A percentile compares a stretch with the other conserved stretches of the same genome.
Evolutionary conservation across 2,888 invertebrate genomes (phyloP).

Genomic region (Polydrusus tereticollis): DNA sequence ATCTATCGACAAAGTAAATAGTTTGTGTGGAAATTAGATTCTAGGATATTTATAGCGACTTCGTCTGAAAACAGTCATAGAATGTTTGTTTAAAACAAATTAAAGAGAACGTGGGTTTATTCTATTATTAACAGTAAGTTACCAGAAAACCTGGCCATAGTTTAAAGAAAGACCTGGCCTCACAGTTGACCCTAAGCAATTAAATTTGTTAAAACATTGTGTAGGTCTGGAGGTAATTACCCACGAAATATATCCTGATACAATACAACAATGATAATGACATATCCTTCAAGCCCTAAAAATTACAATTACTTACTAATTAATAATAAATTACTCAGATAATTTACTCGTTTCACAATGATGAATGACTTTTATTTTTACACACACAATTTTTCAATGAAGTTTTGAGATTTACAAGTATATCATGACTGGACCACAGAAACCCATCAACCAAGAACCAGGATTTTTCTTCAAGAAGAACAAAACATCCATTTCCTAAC

Average conservation of each 20-base stretch:
- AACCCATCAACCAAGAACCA: too few species aligned
- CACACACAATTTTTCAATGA: too few species aligned
- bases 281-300: not conserved
- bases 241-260: not conserved
- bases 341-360: too few species aligned
- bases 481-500: too few species aligned
- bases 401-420: too few species aligned
- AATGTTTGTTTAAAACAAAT: not conserved
- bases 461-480: too few species aligned
- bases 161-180: not conserved
- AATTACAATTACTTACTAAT: too few species aligned
- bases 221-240: not conserved
- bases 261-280: not conserved
- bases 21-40: constrained; percentile 9
- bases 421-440: too few species aligned
- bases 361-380: too few species aligned
- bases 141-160: too few species aligned
- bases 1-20: constrained; percentile 3
- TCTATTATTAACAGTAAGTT: constrained; percentile 1
- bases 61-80: not conserved
- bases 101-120: not conserved
- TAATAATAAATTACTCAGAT: too few species aligned
- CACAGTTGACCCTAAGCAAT: constrained; percentile 10
- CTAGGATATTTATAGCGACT: constrained; percentile 5
- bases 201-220: constrained; percentile 8